Evolutionary conservation across 2,797 vertebrate genomes (phyloP), one percentile per base, ranked within the genome.

Genomic region (Poeciliopsis infans): DNA sequence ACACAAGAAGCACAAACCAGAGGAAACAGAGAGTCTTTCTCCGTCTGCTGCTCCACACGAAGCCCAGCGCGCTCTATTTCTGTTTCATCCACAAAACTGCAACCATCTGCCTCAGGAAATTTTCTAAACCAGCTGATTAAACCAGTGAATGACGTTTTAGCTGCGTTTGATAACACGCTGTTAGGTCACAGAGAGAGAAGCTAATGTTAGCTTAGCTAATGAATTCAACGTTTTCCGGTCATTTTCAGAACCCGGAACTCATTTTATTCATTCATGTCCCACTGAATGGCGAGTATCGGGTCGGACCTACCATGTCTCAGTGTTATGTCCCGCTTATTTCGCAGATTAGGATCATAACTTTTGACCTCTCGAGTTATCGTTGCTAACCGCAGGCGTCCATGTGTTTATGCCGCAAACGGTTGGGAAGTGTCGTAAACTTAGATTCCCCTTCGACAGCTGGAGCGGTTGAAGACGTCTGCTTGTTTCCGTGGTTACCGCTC

Each of bases 281-380:
- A 2, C 23, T 1, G 13, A 3, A 1, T 6, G 12, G 2, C 25
- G 7, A 18, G 36, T 20, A 15, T 0, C 6, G n/a, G 11, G 1
- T 8, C 8, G 0, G n/a, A 90, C 89, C 51, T 84, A 95, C 95
- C 95, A 96, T 96, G 72, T 84, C 75, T 86, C 1, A 25, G 76
- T 78, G 83, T 86, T 88, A 87, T 53, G 87, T 81, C 79, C 79
- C 76, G 86, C 80, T 70, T 73, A 46, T 80, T 57, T 8, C 72
- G 28, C 28, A 87, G 55, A 49, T 72, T 39, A 70, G 28, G 76
- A 86, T 59, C 91, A 90, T 91, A 91, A 88, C 91, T 91, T 91
- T 84, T 94, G 90, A 95, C 94, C 92, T 92, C 83, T 83, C 84
- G 85, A 91, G 89, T 89, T 92, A 75, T 81, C 79, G 0, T 78